Conservation (phyloP, 1,140 invertebrate genomes). For the Zaprionus africanus region DNA sequence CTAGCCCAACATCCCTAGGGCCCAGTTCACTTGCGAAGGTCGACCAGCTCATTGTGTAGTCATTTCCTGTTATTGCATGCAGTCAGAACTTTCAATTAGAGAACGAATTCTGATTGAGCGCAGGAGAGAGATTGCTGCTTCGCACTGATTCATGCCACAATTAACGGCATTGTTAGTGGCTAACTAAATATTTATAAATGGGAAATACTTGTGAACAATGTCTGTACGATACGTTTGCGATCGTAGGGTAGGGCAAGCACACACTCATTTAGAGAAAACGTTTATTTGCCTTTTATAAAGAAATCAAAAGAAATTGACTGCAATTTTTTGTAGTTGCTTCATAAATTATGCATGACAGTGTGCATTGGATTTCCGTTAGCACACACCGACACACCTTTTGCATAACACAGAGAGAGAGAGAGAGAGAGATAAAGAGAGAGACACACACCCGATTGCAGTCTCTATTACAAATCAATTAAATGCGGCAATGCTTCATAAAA, state of each 20-base stretch:
- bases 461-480: constrained; percentile 83
- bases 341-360: constrained; percentile 78
- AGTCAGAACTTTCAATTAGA: constrained; percentile 31
- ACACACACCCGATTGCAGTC: constrained; percentile 34
- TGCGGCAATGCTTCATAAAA: constrained; percentile 76
- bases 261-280: constrained; percentile 38
- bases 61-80: constrained; percentile 63
- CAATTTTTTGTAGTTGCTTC: constrained; percentile 30
- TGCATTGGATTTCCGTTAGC: constrained; percentile 73
- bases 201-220: not conserved
- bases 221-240: not conserved
- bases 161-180: constrained; percentile 52
- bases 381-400: constrained; percentile 55
- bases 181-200: constrained; percentile 4
- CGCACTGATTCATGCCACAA: constrained; percentile 23
- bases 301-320: constrained; percentile 52
- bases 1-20: not conserved
- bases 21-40: constrained; percentile 44
- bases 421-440: constrained; percentile 13
- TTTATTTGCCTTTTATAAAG: constrained; percentile 35
- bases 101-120: constrained; percentile 26
- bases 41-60: constrained; percentile 51
- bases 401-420: constrained; percentile 20
- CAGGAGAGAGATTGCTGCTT: constrained; percentile 44
- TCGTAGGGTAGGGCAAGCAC: constrained; percentile 48